Percentiles rank a stretch among this genome's conserved stretches.
phyloP scores from a whole-genome alignment of 2,888 invertebrate genomes.

The Euplexia lucipara region DNA sequence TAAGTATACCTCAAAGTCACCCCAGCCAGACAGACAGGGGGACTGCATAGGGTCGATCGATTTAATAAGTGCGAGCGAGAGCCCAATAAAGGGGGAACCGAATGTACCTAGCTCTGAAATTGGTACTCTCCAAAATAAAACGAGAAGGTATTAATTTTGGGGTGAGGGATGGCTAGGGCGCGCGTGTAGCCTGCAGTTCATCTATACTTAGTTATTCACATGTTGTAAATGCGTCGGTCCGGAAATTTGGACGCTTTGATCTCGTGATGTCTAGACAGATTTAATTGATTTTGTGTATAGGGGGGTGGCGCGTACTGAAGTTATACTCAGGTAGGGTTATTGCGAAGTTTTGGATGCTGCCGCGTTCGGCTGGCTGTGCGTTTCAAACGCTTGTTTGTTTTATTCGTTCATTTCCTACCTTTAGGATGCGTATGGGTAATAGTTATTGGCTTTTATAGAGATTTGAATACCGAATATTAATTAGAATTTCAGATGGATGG shows the following conservation, averaged over 20 bases:
- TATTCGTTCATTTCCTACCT: not conserved
- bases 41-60: slow-evolving; percentile 40
- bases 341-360: not conserved
- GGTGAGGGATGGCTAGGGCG: slow-evolving; percentile 39
- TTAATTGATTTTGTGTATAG: slow-evolving; percentile 41
- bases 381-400: not conserved
- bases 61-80: slow-evolving; percentile 55
- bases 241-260: slow-evolving; percentile 21
- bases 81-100: slow-evolving; percentile 43
- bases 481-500: no score
- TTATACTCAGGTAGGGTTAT: not conserved
- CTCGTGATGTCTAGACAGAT: slow-evolving; percentile 38
- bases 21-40: slow-evolving; percentile 45
- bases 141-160: slow-evolving; percentile 45
- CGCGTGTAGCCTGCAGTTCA: slow-evolving; percentile 32
- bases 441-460: no score
- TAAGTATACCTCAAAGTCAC: slow-evolving; percentile 47
- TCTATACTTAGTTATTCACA: slow-evolving; percentile 29
- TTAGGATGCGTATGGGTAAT: no score
- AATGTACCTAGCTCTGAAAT: slow-evolving; percentile 47
- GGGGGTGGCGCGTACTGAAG: not conserved
- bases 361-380: slow-evolving; percentile 8
- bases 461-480: no score
- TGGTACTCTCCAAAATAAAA: slow-evolving; percentile 46
- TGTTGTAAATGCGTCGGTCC: slow-evolving; percentile 23